These are phyloP conservation scores for Craterocephalus amniculus DNA, from an alignment of 2,797 vertebrate species.

Conservation along the genomic window DNA sequence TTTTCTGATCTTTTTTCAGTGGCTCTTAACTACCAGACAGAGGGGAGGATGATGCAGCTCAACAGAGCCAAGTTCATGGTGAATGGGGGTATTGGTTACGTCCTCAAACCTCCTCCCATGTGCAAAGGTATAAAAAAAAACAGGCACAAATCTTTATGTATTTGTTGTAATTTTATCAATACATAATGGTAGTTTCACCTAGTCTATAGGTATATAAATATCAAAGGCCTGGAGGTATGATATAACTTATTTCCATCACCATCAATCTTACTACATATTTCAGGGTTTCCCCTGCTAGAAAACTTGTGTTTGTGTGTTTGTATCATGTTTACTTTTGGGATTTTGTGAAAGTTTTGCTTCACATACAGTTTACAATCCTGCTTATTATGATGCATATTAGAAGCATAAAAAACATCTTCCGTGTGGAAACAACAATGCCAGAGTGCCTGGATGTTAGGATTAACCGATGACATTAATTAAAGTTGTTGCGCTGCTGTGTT, in stretches of 20 bases:
- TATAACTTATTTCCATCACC: background rate
- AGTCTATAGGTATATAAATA: background rate
- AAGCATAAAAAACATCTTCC: background rate
- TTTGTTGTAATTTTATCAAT: background rate
- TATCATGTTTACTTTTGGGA: background rate
- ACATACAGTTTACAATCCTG: background rate
- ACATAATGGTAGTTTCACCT: background rate
- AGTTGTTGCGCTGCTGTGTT: conserved; percentile 34
- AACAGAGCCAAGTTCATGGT: conserved; percentile 96
- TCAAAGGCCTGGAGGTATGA: background rate
- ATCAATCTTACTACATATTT: background rate
- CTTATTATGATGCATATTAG: background rate
- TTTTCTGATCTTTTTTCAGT: conserved; percentile 77
- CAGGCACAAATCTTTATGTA: too few relatives aligned
- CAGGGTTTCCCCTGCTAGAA: background rate
- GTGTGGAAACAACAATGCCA: conserved; percentile 7
- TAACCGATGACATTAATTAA: conserved; percentile 56
- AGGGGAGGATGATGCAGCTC: conserved; percentile 97
- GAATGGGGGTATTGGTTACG: conserved; percentile 93
- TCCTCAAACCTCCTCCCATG: conserved; percentile 96
- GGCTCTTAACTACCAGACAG: conserved; percentile 98
- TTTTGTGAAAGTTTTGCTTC: conserved; percentile 1
- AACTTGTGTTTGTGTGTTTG: background rate
- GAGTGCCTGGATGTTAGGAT: conserved; percentile 1
- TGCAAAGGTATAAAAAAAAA: conserved; percentile 88